Evolutionary conservation across 2,888 invertebrate species (phyloP), one percentile per base, ranked within the genome.

Genomic region (Carabus problematicus): DNA sequence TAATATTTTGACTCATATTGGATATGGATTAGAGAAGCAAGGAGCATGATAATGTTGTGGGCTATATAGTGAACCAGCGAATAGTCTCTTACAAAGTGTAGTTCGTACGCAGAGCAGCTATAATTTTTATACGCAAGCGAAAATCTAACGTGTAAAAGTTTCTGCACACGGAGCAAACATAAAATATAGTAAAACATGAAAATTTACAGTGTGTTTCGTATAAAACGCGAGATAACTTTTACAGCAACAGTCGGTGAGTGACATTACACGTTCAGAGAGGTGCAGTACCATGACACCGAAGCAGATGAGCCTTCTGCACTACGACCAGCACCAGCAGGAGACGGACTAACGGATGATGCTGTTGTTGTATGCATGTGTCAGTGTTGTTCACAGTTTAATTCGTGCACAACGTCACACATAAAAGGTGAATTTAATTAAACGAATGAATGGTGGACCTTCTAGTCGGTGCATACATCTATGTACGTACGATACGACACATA

Each of bases 181-280:
- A 67, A 67, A 67, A 60, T 60, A 67, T 58, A 60, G 52, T 67
- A 67, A 67, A 67, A 67, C 67, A 67, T 67, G 67, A 67, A 67
- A 67, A 67, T 67, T 67, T 67, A 67, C 67, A 67, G 67, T 67
- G 67, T 67, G 58, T 67, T 67, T 42, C 67, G 43, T 60, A 67
- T 67, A 67, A 67, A 67, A 67, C 54, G 59, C 60, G 52, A 60
- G 67, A 67, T 67, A 60, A 67, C 60, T 67, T 67, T 67, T 60
- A 67, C 67, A 67, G 42, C 66, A 58, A 60, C 43, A 67, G 60
- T 43, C 42, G 16, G 18, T 11, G 19, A 52, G 16, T 16, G 52
- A 14, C 52, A 19, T 52, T 52, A 19, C 52, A 19, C n/a, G 11
- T 11, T 18, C 19, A 18, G 19, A 14, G 52, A 52, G 52, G 19